A percentile compares a stretch with the other conserved stretches of the same genome.
Conservation (phyloP, 2,113 vertebrate species). For the Opisthocomus hoazin region DNA sequence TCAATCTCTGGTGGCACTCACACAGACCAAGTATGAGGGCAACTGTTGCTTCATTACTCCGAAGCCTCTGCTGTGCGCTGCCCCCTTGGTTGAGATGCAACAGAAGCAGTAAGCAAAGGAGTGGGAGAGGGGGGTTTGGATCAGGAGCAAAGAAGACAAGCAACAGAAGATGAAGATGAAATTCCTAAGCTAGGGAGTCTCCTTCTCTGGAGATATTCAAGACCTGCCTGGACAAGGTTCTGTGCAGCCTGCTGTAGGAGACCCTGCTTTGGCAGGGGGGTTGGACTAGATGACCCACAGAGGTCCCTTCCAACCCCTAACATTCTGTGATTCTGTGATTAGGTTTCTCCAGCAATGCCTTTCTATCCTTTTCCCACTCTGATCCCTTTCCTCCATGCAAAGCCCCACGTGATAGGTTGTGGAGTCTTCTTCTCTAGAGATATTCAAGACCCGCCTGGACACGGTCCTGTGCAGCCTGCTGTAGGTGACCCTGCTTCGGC, state of each 20-base stretch:
- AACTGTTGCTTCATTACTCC: neutral
- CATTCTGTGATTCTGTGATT: too few species aligned
- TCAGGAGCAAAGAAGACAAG: neutral
- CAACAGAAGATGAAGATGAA: neutral
- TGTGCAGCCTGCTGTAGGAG: too few species aligned
- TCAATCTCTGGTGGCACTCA: neutral
- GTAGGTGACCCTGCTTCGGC: too few species aligned
- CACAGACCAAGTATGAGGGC: rapidly evolving
- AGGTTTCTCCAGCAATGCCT: neutral
- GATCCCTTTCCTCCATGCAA: rapidly evolving
- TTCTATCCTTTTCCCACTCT: neutral
- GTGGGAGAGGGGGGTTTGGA: neutral
- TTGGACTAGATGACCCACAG: too few species aligned
- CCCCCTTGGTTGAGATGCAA: neutral
- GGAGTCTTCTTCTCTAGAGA: too few species aligned
- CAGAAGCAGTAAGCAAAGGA: neutral
- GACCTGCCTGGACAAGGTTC: too few species aligned
- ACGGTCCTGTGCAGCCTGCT: too few species aligned
- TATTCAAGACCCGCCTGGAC: too few species aligned
- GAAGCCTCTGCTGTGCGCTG: neutral
- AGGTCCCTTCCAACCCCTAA: too few species aligned
- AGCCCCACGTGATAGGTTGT: too few species aligned
- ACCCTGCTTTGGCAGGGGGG: too few species aligned
- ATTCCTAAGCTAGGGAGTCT: neutral
- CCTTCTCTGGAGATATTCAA: too few species aligned